Evolutionary conservation across 35 echinoderm and acorn worm genomes (phyloP).

Genomic region (Heliocidaris tuberculata): DNA sequence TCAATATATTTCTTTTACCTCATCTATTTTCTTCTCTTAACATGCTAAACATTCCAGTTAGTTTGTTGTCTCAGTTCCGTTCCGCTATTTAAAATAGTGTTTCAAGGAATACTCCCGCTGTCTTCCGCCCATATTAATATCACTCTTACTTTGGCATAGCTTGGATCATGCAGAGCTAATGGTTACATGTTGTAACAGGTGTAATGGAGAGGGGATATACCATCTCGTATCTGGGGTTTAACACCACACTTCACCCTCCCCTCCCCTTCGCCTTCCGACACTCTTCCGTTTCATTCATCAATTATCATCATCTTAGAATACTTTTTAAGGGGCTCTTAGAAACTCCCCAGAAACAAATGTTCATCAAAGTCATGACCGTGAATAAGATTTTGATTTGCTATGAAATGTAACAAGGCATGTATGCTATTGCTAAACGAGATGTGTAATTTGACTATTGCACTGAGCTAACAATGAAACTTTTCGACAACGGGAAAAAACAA

Average conservation of each 20-base stretch:
- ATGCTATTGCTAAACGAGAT: too few relatives aligned
- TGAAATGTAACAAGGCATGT: too few relatives aligned
- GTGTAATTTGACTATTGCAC: too few relatives aligned
- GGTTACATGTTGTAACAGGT: constrained; percentile 20
- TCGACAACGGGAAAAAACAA: too few relatives aligned
- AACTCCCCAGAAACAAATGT: too few relatives aligned
- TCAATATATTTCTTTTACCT: background rate
- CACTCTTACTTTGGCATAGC: background rate
- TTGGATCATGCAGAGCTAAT: constrained; percentile 1
- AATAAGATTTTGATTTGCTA: too few relatives aligned
- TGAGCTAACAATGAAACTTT: too few relatives aligned
- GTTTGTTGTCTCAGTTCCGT: background rate
- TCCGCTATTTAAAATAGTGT: background rate
- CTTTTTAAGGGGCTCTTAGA: too few relatives aligned
- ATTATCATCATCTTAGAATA: too few relatives aligned
- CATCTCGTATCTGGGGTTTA: too few relatives aligned
- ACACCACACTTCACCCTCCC: background rate
- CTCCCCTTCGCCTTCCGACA: background rate
- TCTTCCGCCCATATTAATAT: background rate
- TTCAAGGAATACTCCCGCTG: constrained; percentile 3
- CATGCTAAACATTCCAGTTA: background rate
- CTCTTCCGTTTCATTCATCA: too few relatives aligned
- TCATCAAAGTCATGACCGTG: too few relatives aligned
- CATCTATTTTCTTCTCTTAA: background rate
- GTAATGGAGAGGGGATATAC: background rate